A percentile compares a stretch with the other conserved stretches of the same genome.
These are phyloP conservation scores for Sardinella longiceps DNA, from an alignment of 2,797 vertebrate genomes.

Conservation along the genomic window DNA sequence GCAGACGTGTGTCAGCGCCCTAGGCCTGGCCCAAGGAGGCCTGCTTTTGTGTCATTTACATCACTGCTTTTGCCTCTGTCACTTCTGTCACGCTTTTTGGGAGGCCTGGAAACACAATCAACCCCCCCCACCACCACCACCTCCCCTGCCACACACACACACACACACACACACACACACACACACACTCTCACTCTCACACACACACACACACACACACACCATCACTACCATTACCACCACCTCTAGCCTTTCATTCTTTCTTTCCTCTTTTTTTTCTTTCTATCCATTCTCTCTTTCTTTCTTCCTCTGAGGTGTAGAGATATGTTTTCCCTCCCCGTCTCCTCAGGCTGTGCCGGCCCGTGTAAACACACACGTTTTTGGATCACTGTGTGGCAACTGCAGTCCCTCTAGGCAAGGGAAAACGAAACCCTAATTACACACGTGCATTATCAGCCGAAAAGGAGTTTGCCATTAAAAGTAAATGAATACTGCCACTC, in stretches of 20 bases:
- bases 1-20: not conserved
- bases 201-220: no score
- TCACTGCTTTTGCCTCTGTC: not conserved
- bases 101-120: slow-evolving; percentile 1
- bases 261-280: not conserved
- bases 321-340: not conserved
- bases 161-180: no score
- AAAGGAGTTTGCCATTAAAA: not conserved
- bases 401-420: not conserved
- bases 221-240: no score
- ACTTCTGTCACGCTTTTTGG: slow-evolving; percentile 1
- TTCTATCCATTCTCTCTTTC: not conserved
- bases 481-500: not conserved
- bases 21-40: not conserved
- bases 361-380: slow-evolving; percentile 7
- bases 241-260: not conserved
- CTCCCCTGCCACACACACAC: no score
- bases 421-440: slow-evolving; percentile 24
- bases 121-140: not conserved
- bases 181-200: not conserved
- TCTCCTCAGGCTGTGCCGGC: not conserved
- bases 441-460: slow-evolving; percentile 20
- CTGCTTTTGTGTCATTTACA: not conserved
- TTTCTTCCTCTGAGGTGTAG: not conserved
- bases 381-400: not conserved